Evolutionary conservation across 2,888 invertebrate genomes (phyloP).

Genomic region (Clistopyga incitator): DNA sequence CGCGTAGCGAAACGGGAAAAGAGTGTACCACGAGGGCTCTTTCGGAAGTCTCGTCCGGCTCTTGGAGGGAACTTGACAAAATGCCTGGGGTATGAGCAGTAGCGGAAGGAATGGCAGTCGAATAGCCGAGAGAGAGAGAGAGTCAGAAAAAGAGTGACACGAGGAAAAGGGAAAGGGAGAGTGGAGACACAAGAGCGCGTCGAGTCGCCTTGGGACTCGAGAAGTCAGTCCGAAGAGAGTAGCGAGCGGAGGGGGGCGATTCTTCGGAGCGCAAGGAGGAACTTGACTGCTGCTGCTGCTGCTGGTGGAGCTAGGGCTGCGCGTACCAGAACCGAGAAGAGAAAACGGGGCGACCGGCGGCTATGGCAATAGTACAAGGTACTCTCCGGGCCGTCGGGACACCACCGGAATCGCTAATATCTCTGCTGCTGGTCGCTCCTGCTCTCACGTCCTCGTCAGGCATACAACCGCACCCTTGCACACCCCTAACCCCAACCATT

Average conservation of each 20-base stretch:
- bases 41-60: conserved; percentile 30
- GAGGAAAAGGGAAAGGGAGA: conserved; percentile 6
- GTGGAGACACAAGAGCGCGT: not conserved
- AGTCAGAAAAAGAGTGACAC: not conserved
- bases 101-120: not conserved
- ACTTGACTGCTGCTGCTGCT: conserved; percentile 39
- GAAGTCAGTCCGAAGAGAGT: conserved; percentile 21
- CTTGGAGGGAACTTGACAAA: conserved; percentile 45
- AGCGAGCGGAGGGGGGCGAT: conserved; percentile 4
- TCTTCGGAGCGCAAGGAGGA: conserved; percentile 9
- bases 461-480: conserved; percentile 43
- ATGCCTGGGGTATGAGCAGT: conserved; percentile 34
- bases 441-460: conserved; percentile 38
- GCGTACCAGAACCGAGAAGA: not conserved
- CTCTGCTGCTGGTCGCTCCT: conserved; percentile 49
- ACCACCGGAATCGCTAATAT: conserved; percentile 79
- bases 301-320: conserved; percentile 29
- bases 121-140: not conserved
- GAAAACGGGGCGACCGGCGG: conserved; percentile 70
- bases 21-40: conserved; percentile 27
- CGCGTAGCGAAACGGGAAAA: not conserved
- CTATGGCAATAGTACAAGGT: conserved; percentile 72
- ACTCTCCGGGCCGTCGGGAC: conserved; percentile 71
- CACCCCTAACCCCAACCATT: not conserved
- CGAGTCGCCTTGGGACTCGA: conserved; percentile 41